A percentile compares a stretch with the other conserved stretches of the same genome.
Conservation (phyloP, 2,888 invertebrate genomes). For the Morinoia aosen region DNA sequence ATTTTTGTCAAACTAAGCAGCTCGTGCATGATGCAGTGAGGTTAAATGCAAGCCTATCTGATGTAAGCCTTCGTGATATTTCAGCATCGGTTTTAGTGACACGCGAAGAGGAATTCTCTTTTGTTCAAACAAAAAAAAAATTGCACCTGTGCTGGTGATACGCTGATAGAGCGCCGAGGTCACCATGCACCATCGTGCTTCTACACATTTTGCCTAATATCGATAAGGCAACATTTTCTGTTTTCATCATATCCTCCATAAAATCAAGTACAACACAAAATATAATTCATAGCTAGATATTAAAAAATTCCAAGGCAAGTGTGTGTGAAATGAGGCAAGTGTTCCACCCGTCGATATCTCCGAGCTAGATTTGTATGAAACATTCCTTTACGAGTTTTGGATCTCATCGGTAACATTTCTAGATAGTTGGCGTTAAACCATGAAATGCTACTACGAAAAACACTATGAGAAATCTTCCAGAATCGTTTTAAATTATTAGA, state of each 20-base stretch:
- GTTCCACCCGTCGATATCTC: too few species aligned
- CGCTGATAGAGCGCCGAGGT: neutral
- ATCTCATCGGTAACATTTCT: neutral
- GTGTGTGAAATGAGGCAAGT: too few species aligned
- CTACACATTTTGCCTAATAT: neutral
- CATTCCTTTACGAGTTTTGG: too few species aligned
- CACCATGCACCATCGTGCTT: neutral
- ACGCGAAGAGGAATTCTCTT: neutral
- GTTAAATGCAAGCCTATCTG: neutral
- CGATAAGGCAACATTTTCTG: neutral
- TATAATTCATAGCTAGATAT: neutral
- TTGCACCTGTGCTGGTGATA: neutral
- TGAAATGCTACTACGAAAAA: neutral
- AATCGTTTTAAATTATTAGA: too few species aligned
- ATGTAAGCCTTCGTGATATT: neutral
- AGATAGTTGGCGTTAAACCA: neutral
- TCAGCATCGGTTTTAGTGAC: neutral
- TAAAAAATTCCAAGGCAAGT: neutral
- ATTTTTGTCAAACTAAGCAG: neutral
- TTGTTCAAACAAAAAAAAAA: neutral
- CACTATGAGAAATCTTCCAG: neutral
- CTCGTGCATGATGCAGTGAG: neutral
- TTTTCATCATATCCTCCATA: neutral
- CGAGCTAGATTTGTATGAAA: too few species aligned
- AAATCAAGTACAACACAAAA: neutral